Evolutionary conservation across 2,113 vertebrate species (phyloP), one percentile per base, ranked within the genome.

Genomic region (Erythrocercus mccallii): DNA sequence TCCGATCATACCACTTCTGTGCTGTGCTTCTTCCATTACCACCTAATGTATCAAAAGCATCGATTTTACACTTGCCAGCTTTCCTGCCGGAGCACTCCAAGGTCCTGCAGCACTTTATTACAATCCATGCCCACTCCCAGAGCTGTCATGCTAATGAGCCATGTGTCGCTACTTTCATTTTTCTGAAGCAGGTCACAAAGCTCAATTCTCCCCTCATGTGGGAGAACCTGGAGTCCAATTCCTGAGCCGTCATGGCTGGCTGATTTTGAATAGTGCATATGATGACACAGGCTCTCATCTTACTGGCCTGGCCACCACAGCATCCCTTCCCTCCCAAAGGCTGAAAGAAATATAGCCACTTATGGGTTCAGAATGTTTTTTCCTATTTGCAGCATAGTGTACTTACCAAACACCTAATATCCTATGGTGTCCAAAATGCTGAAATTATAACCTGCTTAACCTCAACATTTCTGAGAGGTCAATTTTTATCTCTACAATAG

Each of bases 21-120:
- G 88, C 93, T 96, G 90, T 84, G 95, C 82, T 94, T 90, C 92
- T 95, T 92, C 88, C 92, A 94, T 96, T 94, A 92, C 95, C 89
- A 95, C 86, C 92, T 91, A 74, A 96, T 93, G 88, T 89, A 96
- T 97, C 96, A 96, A 94, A 95, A 91, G 45, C 93, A 97, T 96
- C 6, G 86, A 97, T 97, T 96, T 96, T 93, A 85, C 79, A 95
- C 82, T 88, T 35, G 83, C 2, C 21, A 92, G 88, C 82, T 86
- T 92, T 90, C 72, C 88, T 76, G 12, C 87, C 0, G 13, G 94
- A 88, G 83, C 81, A 82, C 86, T 88, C 92, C 81, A 48, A 94
- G 93, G 88, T 94, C 94, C 83, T 76, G 65, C 81, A 74, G 92
- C 76, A 73, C 93, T 96, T 94, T 92, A 94, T 96, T 91, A 93